A percentile compares a stretch with the other conserved stretches of the same genome.
Evolutionary conservation across 2,113 vertebrate species (phyloP).

Genomic region (Psophia crepitans): DNA sequence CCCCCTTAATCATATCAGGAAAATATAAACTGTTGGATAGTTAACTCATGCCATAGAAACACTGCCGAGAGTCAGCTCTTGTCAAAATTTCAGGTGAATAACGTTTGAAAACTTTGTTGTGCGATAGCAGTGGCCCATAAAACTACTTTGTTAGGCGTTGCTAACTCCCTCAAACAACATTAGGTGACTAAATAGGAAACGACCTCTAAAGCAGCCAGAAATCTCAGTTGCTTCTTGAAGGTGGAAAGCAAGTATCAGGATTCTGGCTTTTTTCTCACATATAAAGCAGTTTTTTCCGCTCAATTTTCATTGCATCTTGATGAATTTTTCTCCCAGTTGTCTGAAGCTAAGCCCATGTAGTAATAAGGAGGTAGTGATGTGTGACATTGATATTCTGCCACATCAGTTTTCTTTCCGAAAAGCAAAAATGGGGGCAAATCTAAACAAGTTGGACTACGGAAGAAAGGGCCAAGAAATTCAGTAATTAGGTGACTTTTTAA

Average conservation of each 20-base stretch:
- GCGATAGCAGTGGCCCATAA: background rate
- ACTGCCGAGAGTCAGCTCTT: background rate
- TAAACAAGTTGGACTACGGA: background rate
- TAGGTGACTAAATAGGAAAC: background rate
- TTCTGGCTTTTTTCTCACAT: background rate
- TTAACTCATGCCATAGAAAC: background rate
- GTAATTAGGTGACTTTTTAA: background rate
- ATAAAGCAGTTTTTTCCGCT: background rate
- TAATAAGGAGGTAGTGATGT: background rate
- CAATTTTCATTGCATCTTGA: background rate
- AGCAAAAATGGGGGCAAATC: background rate
- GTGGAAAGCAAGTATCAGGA: background rate
- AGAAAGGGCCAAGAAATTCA: background rate
- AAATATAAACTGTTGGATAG: background rate
- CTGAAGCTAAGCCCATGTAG: background rate
- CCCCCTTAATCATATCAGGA: background rate
- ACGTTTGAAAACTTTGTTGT: background rate
- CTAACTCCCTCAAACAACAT: background rate
- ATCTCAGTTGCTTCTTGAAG: background rate
- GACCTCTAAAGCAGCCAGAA: background rate
- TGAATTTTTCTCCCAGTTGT: background rate
- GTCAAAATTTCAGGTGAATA: background rate
- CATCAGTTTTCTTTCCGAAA: background rate
- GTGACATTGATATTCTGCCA: background rate
- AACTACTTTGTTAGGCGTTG: background rate